Base-by-base conservation (phyloP, 1,140 invertebrate genomes). In the Aphis gossypii region DNA sequence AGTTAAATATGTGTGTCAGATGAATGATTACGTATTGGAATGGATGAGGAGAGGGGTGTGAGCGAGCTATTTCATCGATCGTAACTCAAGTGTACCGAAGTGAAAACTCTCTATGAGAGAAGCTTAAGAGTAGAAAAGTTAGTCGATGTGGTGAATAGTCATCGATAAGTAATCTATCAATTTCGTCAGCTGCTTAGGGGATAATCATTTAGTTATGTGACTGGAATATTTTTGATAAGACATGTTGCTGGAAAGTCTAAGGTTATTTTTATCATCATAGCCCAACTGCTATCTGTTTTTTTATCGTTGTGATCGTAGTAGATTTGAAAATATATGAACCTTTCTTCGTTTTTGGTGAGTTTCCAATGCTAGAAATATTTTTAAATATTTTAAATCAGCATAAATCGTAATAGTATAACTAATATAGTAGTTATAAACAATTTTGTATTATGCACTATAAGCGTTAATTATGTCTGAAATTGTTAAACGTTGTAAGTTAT, bases 101-200 rank as follows among this genome's bases (percentile, higher is more conserved):
- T 76, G 60, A 76, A 76, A 76, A 76, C 30, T 76, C 60, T n/a
- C 14, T n/a, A 30, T 14, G 5, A 76, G 60, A n/a, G n/a, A 76
- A 76, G 60, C 30, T n/a, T 68, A 14, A n/a, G 60, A 76, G 60
- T 76, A n/a, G 60, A 76, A 76, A n/a, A 76, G 60, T 76, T 76
- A 76, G 60, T 30, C 30, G 5, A 76, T n/a, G 60, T 2, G 14
- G 60, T 18, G 30, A 76, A 76, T 76, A 76, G 60, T n/a, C 60
- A 76, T 76, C 60, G 60, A 76, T 76, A 76, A 76, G 60, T 76
- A 76, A n/a, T 76, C 60, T 76, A 76, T 76, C 60, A 76, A 76
- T 76, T 76, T 76, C 30, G 30, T 76, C 60, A 18, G 60, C 30
- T 76, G 30, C n/a, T 76, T 76, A n/a, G 14, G 14, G 14, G 60